Percentiles rank a stretch among this genome's conserved stretches.
These are phyloP conservation scores for Silurus lanzhouensis DNA, from an alignment of 2,797 vertebrate genomes.

Conservation along the genomic window DNA sequence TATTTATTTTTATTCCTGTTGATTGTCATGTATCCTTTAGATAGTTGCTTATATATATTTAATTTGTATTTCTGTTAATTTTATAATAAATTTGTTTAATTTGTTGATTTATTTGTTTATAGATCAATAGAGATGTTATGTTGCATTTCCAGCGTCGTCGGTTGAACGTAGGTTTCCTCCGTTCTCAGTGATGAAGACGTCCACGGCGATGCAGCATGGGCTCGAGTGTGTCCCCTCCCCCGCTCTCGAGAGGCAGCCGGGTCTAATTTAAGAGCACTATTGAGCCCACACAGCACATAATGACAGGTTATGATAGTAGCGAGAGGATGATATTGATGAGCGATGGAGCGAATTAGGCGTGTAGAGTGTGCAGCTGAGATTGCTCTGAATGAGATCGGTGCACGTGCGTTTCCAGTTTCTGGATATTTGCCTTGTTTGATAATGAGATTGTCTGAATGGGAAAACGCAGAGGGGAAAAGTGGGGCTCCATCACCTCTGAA, in stretches of 20 bases:
- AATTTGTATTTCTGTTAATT: too few species aligned
- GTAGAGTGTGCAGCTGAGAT: slow-evolving; percentile 28
- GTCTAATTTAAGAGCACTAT: slow-evolving; percentile 40
- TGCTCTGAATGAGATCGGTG: slow-evolving; percentile 33
- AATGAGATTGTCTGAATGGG: slow-evolving; percentile 24
- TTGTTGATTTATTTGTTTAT: too few species aligned
- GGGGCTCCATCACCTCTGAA: not conserved
- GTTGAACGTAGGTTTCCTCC: not conserved
- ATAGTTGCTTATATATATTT: too few species aligned
- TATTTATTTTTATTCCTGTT: too few species aligned
- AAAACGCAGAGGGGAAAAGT: not conserved
- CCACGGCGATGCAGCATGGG: not conserved
- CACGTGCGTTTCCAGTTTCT: slow-evolving; percentile 19
- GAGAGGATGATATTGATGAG: slow-evolving; percentile 41
- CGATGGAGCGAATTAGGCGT: slow-evolving; percentile 43
- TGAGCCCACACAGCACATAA: slow-evolving; percentile 35
- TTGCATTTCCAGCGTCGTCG: too few species aligned
- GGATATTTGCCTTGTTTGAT: slow-evolving; percentile 27
- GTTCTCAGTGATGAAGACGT: slow-evolving; percentile 6
- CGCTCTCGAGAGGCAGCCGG: not conserved
- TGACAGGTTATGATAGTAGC: slow-evolving; percentile 39
- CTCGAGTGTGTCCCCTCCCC: slow-evolving; percentile 12
- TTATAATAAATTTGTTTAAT: too few species aligned
- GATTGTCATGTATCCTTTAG: too few species aligned
- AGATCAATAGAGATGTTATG: too few species aligned